Base-by-base conservation (phyloP, 2,888 invertebrate genomes). In the Thymelicus lineola region DNA sequence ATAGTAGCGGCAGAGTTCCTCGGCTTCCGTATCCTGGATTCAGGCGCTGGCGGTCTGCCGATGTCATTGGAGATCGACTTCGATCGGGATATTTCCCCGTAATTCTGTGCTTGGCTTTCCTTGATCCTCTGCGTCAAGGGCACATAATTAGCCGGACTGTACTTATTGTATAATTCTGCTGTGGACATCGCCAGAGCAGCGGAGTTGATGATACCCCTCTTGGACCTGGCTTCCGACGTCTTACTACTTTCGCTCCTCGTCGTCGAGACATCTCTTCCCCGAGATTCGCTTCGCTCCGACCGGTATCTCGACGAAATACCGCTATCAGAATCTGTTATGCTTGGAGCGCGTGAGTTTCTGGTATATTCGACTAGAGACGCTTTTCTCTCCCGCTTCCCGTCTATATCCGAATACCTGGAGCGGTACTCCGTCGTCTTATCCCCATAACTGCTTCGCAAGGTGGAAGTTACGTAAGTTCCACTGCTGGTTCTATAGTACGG, bases 71-170 rank as follows among this genome's bases (percentile, higher is more conserved):
- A 93, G 62, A 95, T 95, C 0, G 95, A 95, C 76, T 95, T 95
- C 0, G 95, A 95, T 64, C 93, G 82, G 0, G 92, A 82, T 14
- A 93, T 93, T 68, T 93, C 93, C 0, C 88, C 86, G 72, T 86
- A 89, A 55, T 83, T 87, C 74, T 88, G 86, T n/a, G 84, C 85
- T 66, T 71, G 70, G 15, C 85, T 86, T 61, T 88, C 85, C 61
- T 91, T 89, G 0, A 93, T 77, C 69, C 94, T 81, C 73, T 93
- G 92, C 0, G 94, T 93, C 53, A 91, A 79, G 73, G 97, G 96
- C 81, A 96, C 95, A 86, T 97, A 97, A 83, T 96, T 95, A 53
- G 96, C 94, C 62, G 97, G 96, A 50, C 97, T 97, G 82, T 97
- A 97, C 86, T 96, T 97, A 80, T 95, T 96, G 82, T 96, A 95